Percentiles rank a stretch among this genome's conserved stretches.
These are phyloP conservation scores for Rafetus swinhoei DNA, from an alignment of 2,113 vertebrate species.

Conservation along the genomic window DNA sequence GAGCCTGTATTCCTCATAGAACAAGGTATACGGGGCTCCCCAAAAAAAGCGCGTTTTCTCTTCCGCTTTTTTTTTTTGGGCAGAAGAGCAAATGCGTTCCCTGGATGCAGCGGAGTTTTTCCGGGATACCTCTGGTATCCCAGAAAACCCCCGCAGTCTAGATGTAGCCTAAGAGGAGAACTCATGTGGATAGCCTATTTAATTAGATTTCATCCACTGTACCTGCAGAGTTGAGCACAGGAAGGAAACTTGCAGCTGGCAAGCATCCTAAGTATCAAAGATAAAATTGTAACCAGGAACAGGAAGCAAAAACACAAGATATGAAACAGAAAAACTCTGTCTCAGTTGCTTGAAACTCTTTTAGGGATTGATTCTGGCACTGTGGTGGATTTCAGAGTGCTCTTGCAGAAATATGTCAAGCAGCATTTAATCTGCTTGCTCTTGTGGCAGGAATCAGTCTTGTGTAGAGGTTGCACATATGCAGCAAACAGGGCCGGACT, in stretches of 20 bases:
- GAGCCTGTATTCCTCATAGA: too few relatives aligned
- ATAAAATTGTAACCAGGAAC: neutral
- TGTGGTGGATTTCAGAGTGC: too few relatives aligned
- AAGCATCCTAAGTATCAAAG: neutral
- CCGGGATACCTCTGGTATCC: too few relatives aligned
- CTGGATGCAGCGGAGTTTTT: too few relatives aligned
- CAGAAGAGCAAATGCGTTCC: too few relatives aligned
- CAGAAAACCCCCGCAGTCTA: too few relatives aligned
- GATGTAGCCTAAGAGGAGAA: neutral
- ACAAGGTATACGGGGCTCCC: too few relatives aligned
- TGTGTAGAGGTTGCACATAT: accelerated
- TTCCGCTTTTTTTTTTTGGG: too few relatives aligned
- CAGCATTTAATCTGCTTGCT: accelerated
- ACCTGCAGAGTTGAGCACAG: accelerated
- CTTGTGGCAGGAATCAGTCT: accelerated
- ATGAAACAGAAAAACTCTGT: neutral
- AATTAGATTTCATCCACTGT: neutral
- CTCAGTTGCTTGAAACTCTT: accelerated
- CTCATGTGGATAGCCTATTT: accelerated
- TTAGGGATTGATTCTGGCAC: neutral
- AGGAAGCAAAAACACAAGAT: neutral
- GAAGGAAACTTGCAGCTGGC: neutral
- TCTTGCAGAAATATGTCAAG: neutral
- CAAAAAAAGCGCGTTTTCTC: too few relatives aligned
- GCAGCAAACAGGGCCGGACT: too few relatives aligned